Base-by-base conservation (phyloP, 2,888 invertebrate genomes). In the Hirtodrosophila alboralis region DNA sequence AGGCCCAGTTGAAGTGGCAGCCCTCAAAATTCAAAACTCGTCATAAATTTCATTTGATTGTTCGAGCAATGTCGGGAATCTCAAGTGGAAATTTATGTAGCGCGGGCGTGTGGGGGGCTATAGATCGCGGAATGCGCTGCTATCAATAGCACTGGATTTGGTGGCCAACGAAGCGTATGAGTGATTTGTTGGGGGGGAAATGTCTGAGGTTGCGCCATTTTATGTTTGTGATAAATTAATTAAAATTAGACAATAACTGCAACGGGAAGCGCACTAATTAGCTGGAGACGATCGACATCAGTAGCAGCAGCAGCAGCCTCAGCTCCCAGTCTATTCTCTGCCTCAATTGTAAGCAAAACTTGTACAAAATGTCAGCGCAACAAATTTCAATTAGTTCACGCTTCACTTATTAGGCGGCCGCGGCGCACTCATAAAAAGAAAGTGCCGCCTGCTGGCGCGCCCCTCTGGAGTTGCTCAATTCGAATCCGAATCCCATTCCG, bases 301-400 rank as follows among this genome's bases (percentile, higher is more conserved):
- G 38, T 47, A 33, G 27, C 61, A n/a, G n/a, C 38, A 23, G 21
- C n/a, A 23, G 12, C 44, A 38, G 6, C 21, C 40, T n/a, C 21
- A 7, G 14, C 2, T 8, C 3, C 8, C 13, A n/a, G 31, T 12
- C 28, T 12, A 28, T 6, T 16, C 23, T 4, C 14, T 53, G 43
- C 13, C 40, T 14, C 60, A 56, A 52, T 47, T 64, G 72, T 70
- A 80, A 75, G 66, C 49, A 65, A 72, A 78, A 80, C 84, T 68
- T 76, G 83, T 79, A 71, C 61, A 52, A 76, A 64, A 86, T 84
- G 87, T 86, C 87, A 83, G 85, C 87, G 80, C 73, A 83, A 86
- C 87, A 83, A 81, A 83, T 81, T 69, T 75, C 88, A 87, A 88
- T 88, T 88, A 88, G 87, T 88, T 88, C 84, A 85, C 87, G 89